Base-by-base conservation (phyloP, 2,113 vertebrate genomes). In the Hiodon tergisus region DNA sequence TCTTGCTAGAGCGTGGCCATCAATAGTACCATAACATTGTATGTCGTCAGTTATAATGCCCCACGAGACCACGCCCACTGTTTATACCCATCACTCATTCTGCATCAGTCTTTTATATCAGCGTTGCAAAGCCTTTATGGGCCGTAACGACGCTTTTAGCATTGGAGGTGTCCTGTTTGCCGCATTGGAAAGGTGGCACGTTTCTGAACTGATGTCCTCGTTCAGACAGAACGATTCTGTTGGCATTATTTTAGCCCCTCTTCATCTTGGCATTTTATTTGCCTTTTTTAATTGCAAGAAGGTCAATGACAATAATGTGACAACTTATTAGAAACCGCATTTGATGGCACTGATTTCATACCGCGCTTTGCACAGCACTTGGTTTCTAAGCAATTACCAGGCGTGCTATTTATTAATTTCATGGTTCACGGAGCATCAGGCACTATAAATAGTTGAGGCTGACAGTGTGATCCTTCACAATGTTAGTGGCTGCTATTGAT, bases 321-420 rank as follows among this genome's bases (percentile, higher is more conserved):
- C 87, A 90, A 89, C 86, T 88, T 92, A 90, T 92, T 90, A 90
- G 85, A 83, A 85, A 81, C 79, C 85, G 81, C 80, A 86, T 90
- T 86, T 86, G 88, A 90, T 86, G 88, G 82, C 78, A 73, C 77
- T 82, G 85, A 87, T 88, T 90, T 89, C 85, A 86, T 85, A 86
- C 85, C 85, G 86, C 84, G 79, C 57, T 74, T 76, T 80, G 85
- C 86, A 88, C 85, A 87, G 78, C 74, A 69, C 86, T 86, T 85
- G 81, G 85, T 89, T 89, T 87, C 84, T 81, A 88, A 77, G 89
- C 87, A 92, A 90, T 92, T 89, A 90, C 88, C 75, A 87, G 85
- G 85, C 84, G 79, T 89, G 82, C 88, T 91, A 90, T 92, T 90
- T 91, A 91, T 92, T 90, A 89, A 90, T 92, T 91, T 91, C 87